Conservation (phyloP, 2,888 invertebrate species). For the Drosophila atripex region DNA sequence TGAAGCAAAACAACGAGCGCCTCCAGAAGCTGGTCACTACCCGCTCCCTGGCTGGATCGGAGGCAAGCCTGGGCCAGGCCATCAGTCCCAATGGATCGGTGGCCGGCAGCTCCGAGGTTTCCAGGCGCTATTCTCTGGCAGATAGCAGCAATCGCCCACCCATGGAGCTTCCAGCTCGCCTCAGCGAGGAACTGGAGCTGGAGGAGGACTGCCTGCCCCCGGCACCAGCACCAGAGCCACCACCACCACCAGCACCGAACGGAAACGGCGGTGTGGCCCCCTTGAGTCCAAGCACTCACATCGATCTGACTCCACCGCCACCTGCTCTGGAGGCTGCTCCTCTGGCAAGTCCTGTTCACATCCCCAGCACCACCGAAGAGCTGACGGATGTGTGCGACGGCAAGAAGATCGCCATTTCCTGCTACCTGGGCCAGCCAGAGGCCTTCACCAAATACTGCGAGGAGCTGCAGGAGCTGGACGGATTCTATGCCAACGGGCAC, state of each 20-base stretch:
- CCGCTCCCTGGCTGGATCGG: constrained; percentile 87
- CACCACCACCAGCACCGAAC: constrained; percentile 79
- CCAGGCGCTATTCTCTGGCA: constrained; percentile 86
- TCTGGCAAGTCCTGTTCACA: constrained; percentile 80
- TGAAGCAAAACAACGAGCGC: constrained; percentile 98
- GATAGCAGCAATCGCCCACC: constrained; percentile 84
- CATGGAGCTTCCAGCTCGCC: constrained; percentile 83
- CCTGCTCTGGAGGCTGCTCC: constrained; percentile 80
- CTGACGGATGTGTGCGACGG: constrained; percentile 90
- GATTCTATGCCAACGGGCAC: constrained; percentile 86
- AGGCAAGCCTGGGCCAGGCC: constrained; percentile 85
- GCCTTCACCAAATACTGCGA: constrained; percentile 89
- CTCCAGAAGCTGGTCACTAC: constrained; percentile 93
- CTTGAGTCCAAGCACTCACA: constrained; percentile 82
- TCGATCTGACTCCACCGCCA: constrained; percentile 83
- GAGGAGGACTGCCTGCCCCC: constrained; percentile 83
- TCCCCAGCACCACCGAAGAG: constrained; percentile 85
- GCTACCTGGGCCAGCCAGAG: constrained; percentile 93
- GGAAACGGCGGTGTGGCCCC: constrained; percentile 57
- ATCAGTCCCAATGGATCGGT: constrained; percentile 83
- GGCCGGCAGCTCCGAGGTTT: constrained; percentile 84
- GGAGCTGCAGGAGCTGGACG: constrained; percentile 87
- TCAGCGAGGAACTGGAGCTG: constrained; percentile 82
- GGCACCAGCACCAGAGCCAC: constrained; percentile 83
- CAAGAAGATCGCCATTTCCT: constrained; percentile 93